Percentiles rank a stretch among this genome's conserved stretches.
These are phyloP conservation scores for Sesamia nonagrioides DNA, from an alignment of 1,140 invertebrate species.

Conservation along the genomic window DNA sequence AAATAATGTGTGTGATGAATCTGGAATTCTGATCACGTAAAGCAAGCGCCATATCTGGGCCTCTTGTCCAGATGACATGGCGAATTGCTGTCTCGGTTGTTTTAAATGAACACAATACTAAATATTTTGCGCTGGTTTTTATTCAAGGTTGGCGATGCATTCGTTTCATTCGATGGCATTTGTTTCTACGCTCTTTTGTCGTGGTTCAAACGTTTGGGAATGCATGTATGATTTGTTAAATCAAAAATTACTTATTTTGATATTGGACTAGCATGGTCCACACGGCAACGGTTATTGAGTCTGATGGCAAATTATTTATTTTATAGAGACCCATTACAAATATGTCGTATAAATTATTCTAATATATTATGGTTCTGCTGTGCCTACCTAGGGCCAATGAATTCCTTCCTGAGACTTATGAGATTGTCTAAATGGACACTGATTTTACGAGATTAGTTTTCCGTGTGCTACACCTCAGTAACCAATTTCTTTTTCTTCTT, in stretches of 20 bases:
- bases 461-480: too few relatives aligned
- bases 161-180: slow-evolving; percentile 18
- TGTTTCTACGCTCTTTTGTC: not conserved
- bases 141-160: slow-evolving; percentile 19
- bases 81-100: slow-evolving; percentile 29
- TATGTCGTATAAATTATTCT: too few relatives aligned
- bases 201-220: not conserved
- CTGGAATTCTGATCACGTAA: slow-evolving; percentile 31
- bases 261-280: not conserved
- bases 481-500: too few relatives aligned
- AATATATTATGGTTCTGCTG: too few relatives aligned
- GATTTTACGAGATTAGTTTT: too few relatives aligned
- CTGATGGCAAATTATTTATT: too few relatives aligned
- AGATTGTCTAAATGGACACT: too few relatives aligned
- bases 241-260: not conserved
- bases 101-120: slow-evolving; percentile 28
- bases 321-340: too few relatives aligned
- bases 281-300: not conserved
- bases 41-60: slow-evolving; percentile 18
- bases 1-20: not conserved
- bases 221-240: not conserved
- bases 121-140: slow-evolving; percentile 1
- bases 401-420: not conserved
- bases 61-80: slow-evolving; percentile 19
- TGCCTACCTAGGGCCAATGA: not conserved